Evolutionary conservation across 2,888 invertebrate species (phyloP).

Genomic region (Anaspis maculata): DNA sequence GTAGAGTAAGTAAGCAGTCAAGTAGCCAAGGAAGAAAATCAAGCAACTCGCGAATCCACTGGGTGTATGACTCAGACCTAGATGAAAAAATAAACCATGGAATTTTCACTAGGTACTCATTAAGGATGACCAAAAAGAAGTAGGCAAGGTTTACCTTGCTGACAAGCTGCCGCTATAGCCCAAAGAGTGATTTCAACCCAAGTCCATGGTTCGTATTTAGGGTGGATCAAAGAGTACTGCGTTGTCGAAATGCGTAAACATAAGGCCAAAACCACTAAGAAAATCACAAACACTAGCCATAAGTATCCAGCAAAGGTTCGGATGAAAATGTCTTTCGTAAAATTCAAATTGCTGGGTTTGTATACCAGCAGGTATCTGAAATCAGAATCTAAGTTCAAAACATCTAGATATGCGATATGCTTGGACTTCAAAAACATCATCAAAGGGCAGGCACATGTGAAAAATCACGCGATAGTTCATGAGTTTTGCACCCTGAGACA

Average conservation of each 20-base stretch:
- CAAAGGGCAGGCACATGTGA: background rate
- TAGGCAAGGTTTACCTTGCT: constrained; percentile 36
- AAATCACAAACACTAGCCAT: constrained; percentile 30
- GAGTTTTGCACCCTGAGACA: too few species aligned
- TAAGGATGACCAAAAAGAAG: constrained; percentile 1
- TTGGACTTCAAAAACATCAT: background rate
- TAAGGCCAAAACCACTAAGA: constrained; percentile 25
- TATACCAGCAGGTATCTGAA: constrained; percentile 29
- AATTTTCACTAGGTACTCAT: background rate
- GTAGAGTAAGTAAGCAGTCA: constrained; percentile 31
- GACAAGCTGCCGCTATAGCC: constrained; percentile 37
- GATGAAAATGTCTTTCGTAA: constrained; percentile 33
- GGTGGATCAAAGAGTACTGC: constrained; percentile 21
- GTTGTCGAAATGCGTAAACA: constrained; percentile 26
- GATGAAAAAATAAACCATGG: background rate
- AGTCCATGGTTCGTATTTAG: constrained; percentile 24
- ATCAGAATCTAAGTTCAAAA: too few species aligned
- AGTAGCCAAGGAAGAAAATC: constrained; percentile 31
- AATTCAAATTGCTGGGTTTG: constrained; percentile 22
- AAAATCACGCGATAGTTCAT: too few species aligned
- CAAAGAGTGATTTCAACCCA: constrained; percentile 35
- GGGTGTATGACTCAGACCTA: constrained; percentile 31
- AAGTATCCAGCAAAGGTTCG: constrained; percentile 31
- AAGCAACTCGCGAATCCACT: constrained; percentile 27
- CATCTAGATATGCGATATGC: background rate